A percentile compares a stretch with the other conserved stretches of the same genome.
Conservation (phyloP, 2,797 vertebrate species). For the Moxostoma hubbsi region DNA sequence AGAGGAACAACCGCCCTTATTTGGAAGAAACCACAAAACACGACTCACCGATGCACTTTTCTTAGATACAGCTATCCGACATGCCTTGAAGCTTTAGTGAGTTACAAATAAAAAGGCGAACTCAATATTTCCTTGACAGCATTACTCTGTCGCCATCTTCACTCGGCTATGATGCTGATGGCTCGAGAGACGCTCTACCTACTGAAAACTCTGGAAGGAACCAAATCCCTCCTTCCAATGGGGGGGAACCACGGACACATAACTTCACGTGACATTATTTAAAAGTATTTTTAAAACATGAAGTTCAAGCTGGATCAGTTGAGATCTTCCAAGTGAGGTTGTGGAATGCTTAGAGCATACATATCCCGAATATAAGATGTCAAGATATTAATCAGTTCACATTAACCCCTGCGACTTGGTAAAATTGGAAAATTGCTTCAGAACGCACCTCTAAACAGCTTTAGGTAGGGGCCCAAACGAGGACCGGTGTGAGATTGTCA, state of each 20-base stretch:
- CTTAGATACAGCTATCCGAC: constrained; percentile 43
- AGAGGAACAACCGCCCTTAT: neutral
- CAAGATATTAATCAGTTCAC: neutral
- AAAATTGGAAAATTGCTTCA: constrained; percentile 26
- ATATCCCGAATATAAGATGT: no score
- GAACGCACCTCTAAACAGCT: constrained; percentile 31
- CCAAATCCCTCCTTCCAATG: constrained; percentile 29
- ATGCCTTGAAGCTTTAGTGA: neutral
- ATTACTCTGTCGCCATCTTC: constrained; percentile 69
- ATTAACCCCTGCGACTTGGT: neutral
- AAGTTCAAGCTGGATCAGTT: neutral
- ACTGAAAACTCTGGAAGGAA: constrained; percentile 61
- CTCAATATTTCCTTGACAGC: constrained; percentile 60
- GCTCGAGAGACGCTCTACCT: constrained; percentile 55
- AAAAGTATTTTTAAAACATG: neutral
- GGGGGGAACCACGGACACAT: neutral
- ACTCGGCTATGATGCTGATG: constrained; percentile 55
- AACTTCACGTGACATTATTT: neutral
- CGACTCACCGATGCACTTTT: constrained; percentile 52
- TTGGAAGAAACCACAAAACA: neutral
- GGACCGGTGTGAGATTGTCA: neutral
- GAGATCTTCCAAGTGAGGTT: rapidly evolving
- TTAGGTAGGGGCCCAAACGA: constrained; percentile 40
- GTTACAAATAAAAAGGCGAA: constrained; percentile 21
- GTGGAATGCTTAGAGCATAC: neutral